These are phyloP conservation scores for Scaptomyza hsui DNA, from an alignment of 1,140 invertebrate genomes.

Conservation along the genomic window DNA sequence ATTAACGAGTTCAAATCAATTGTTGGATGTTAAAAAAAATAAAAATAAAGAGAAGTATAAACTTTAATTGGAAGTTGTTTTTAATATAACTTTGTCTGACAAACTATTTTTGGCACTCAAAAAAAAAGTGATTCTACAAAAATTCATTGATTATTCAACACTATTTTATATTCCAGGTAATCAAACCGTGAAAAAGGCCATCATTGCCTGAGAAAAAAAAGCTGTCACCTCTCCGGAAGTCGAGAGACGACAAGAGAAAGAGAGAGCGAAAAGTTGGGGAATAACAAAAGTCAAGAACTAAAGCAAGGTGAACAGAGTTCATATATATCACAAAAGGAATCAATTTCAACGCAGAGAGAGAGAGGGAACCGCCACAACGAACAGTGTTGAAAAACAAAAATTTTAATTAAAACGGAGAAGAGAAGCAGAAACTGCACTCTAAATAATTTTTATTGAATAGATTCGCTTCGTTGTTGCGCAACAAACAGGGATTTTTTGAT, in stretches of 20 bases:
- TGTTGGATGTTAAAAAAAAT: not conserved
- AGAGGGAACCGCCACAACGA: constrained; percentile 34
- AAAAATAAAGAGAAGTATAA: not conserved
- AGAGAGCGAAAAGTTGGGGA: constrained; percentile 15
- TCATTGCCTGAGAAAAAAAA: constrained; percentile 54
- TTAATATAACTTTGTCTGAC: too few relatives aligned
- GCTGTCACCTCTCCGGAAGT: constrained; percentile 53
- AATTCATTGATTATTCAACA: not conserved
- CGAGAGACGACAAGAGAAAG: constrained; percentile 32
- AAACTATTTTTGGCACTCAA: not conserved
- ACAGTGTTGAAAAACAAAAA: constrained; percentile 18
- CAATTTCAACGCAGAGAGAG: constrained; percentile 6
- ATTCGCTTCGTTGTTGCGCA: constrained; percentile 13
- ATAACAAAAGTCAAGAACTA: not conserved
- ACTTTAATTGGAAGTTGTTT: too few relatives aligned
- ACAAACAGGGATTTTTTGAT: constrained; percentile 48
- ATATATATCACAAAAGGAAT: constrained; percentile 41
- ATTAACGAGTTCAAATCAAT: constrained; percentile 6
- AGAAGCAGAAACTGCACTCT: constrained; percentile 18
- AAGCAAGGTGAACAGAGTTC: constrained; percentile 37
- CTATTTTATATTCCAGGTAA: constrained; percentile 51
- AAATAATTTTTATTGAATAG: constrained; percentile 15
- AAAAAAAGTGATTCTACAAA: not conserved
- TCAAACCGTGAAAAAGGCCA: constrained; percentile 57
- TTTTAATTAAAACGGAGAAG: constrained; percentile 28